Percentiles rank a stretch among this genome's conserved stretches.
These are phyloP conservation scores for Rhipidura dahli DNA, from an alignment of 2,113 vertebrate genomes.

Conservation along the genomic window DNA sequence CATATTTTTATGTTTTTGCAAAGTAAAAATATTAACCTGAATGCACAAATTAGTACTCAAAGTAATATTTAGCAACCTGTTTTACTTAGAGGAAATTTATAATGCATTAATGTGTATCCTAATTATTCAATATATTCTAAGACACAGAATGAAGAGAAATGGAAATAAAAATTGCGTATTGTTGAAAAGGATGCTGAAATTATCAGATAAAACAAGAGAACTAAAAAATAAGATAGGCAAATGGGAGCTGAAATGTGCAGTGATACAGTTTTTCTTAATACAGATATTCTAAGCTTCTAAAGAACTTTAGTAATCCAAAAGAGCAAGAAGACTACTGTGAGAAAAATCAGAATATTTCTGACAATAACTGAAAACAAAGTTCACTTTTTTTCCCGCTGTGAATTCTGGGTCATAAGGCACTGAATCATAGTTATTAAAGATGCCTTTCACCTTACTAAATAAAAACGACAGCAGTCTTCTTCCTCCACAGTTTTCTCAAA, in stretches of 20 bases:
- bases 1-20: not conserved
- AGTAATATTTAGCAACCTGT: not conserved
- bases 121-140: not conserved
- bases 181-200: not conserved
- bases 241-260: not conserved
- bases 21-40: not conserved
- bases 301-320: not conserved
- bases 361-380: not conserved
- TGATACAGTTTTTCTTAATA: not conserved
- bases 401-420: no score
- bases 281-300: not conserved
- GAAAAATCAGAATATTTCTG: not conserved
- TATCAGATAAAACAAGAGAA: not conserved
- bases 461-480: no score
- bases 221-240: not conserved
- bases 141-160: not conserved
- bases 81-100: not conserved
- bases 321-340: not conserved
- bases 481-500: not conserved
- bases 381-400: accelerated
- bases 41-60: not conserved
- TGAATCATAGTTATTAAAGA: no score
- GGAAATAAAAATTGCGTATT: not conserved
- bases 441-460: no score
- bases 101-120: not conserved